phyloP scores from a whole-genome alignment of 1,140 invertebrate species.

The Araneus ventricosus region DNA sequence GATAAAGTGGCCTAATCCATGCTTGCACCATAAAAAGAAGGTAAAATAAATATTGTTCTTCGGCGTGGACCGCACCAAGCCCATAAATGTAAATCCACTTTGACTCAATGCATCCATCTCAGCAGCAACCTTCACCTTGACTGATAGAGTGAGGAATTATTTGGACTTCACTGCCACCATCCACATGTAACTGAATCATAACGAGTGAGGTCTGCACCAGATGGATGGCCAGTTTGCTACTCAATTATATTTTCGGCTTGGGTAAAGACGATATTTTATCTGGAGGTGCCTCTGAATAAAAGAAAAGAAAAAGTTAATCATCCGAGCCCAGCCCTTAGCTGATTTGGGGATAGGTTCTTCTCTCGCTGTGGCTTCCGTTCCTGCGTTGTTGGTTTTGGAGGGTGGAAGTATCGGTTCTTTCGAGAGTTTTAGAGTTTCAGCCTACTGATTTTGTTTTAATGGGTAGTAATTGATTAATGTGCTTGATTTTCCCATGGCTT shows the following conservation, averaged over 20 bases:
- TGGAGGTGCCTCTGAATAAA: not conserved
- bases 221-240: not conserved
- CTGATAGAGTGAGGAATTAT: not conserved
- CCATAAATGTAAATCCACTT: not conserved
- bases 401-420: not conserved
- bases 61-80: not conserved
- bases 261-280: constrained; percentile 18
- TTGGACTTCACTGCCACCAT: not conserved
- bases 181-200: constrained; percentile 13
- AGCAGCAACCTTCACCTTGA: not conserved
- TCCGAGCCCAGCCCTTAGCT: not conserved
- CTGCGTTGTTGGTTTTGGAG: not conserved
- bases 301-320: not conserved
- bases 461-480: not conserved
- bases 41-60: constrained; percentile 37
- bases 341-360: not conserved
- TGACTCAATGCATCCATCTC: not conserved
- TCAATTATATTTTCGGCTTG: constrained; percentile 32
- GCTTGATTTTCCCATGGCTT: too few relatives aligned
- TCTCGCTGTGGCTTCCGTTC: not conserved
- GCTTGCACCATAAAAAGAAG: constrained; percentile 10
- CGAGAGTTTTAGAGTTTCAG: not conserved
- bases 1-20: constrained; percentile 52
- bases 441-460: not conserved
- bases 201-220: not conserved